Conservation (phyloP, 2,888 invertebrate genomes). For the Ptychoptera albimana region DNA sequence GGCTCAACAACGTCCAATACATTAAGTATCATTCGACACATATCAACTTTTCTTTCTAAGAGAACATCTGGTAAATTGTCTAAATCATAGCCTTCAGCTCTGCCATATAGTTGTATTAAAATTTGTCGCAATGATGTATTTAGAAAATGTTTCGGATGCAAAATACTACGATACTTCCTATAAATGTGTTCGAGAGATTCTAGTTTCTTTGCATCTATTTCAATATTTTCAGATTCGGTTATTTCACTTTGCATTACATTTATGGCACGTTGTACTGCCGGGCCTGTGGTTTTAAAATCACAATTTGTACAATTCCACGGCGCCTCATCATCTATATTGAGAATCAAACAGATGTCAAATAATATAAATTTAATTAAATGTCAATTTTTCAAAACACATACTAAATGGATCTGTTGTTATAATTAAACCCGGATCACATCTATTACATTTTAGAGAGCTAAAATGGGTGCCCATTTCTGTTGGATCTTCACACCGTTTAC, state of each 20-base stretch:
- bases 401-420: slow-evolving; percentile 48
- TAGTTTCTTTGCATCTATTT: slow-evolving; percentile 41
- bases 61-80: slow-evolving; percentile 56
- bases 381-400: slow-evolving; percentile 22
- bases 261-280: slow-evolving; percentile 44
- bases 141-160: slow-evolving; percentile 64
- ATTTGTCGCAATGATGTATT: slow-evolving; percentile 49
- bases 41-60: slow-evolving; percentile 56
- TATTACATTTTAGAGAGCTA: slow-evolving; percentile 62
- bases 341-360: background rate
- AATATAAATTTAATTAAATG: background rate
- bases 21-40: slow-evolving; percentile 50
- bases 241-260: slow-evolving; percentile 50
- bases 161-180: slow-evolving; percentile 45
- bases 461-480: slow-evolving; percentile 65
- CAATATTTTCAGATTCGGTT: slow-evolving; percentile 42
- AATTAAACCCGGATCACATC: slow-evolving; percentile 55
- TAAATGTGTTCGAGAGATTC: slow-evolving; percentile 46
- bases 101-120: slow-evolving; percentile 63
- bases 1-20: slow-evolving; percentile 57
- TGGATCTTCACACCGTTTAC: slow-evolving; percentile 59
- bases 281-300: slow-evolving; percentile 41
- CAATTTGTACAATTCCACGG: slow-evolving; percentile 35
- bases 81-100: slow-evolving; percentile 51
- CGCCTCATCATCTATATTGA: slow-evolving; percentile 14